These are phyloP conservation scores for Tricholaema leucomelas DNA, from an alignment of 2,113 vertebrate species.

Conservation along the genomic window DNA sequence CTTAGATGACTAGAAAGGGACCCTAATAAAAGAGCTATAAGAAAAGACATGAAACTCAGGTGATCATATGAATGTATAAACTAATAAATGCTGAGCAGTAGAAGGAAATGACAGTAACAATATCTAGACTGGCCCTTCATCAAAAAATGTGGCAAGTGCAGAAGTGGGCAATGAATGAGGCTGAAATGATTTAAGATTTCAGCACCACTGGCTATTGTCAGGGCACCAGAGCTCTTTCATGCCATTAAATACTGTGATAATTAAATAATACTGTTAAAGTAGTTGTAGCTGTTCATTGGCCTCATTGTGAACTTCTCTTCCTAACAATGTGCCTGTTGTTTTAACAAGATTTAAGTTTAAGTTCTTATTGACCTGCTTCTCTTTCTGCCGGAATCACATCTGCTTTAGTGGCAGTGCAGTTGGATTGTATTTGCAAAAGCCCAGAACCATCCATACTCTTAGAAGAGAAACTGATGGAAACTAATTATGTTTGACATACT, in stretches of 20 bases:
- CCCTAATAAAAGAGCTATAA: neutral
- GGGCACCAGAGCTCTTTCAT: neutral
- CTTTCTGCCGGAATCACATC: neutral
- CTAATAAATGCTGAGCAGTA: neutral
- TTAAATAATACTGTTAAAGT: neutral
- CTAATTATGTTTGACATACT: neutral
- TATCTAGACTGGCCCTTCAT: neutral
- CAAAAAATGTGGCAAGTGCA: neutral
- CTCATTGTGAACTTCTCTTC: neutral
- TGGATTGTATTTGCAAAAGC: neutral
- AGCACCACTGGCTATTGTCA: neutral
- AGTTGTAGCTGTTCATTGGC: neutral
- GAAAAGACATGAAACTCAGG: neutral
- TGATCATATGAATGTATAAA: neutral
- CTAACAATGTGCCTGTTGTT: neutral
- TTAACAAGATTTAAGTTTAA: neutral
- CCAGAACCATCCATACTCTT: neutral
- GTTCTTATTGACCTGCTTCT: neutral
- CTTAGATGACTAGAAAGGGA: neutral
- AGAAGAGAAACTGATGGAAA: neutral
- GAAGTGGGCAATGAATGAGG: neutral
- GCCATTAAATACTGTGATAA: neutral
- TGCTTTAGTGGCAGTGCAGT: neutral
- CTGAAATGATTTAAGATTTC: neutral
- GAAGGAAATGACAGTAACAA: neutral